phyloP scores from a whole-genome alignment of 2,888 invertebrate genomes.

The Mylabris sibirica region DNA sequence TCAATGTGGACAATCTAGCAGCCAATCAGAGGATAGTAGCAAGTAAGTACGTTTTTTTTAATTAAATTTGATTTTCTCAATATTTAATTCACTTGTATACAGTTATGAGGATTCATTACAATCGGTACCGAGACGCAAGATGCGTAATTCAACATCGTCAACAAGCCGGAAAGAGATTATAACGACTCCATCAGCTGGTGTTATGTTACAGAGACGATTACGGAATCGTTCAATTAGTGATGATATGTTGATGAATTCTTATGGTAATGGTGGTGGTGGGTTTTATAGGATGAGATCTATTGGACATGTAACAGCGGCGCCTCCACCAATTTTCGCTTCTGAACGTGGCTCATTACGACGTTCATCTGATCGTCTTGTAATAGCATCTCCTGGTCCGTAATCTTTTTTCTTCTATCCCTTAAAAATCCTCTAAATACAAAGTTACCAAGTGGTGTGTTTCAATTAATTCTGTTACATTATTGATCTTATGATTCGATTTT shows the following conservation, averaged over 20 bases:
- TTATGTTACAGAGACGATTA: conserved; percentile 47
- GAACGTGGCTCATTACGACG: conserved; percentile 48
- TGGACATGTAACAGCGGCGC: conserved; percentile 42
- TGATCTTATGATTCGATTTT: conserved; percentile 3
- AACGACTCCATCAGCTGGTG: conserved; percentile 26
- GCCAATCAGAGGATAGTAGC: conserved; percentile 74
- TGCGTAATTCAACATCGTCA: conserved; percentile 31
- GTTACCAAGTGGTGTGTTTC: conserved; percentile 5
- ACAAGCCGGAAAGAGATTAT: conserved; percentile 32
- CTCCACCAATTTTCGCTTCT: conserved; percentile 53
- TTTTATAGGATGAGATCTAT: conserved; percentile 46
- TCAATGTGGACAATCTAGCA: conserved; percentile 72
- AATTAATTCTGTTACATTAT: background rate
- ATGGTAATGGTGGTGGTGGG: conserved; percentile 27
- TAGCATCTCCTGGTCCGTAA: conserved; percentile 36
- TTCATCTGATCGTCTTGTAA: conserved; percentile 53
- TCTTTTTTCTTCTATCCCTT: background rate
- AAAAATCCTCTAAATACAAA: background rate
- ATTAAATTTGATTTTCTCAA: conserved; percentile 60
- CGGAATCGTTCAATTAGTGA: conserved; percentile 55
- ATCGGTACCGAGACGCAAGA: conserved; percentile 65
- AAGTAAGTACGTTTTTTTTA: conserved; percentile 64
- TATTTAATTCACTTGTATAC: conserved; percentile 47
- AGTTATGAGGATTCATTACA: conserved; percentile 85
- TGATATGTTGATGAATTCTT: conserved; percentile 44